Percentiles rank a stretch among this genome's conserved stretches.
These are phyloP conservation scores for Alosa sapidissima DNA, from an alignment of 2,797 vertebrate genomes.

Conservation along the genomic window DNA sequence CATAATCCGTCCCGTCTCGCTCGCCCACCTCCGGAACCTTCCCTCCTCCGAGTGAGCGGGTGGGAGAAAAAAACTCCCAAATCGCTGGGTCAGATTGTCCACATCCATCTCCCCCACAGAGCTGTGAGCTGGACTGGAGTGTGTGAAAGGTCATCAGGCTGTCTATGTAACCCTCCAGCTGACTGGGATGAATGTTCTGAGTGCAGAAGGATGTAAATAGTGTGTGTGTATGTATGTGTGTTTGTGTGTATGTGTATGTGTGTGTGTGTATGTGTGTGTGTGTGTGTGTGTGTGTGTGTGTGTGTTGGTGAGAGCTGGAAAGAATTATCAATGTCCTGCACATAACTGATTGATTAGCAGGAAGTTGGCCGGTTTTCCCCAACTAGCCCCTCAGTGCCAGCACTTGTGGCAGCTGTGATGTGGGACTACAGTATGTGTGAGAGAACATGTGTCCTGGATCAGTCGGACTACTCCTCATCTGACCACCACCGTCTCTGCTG, in stretches of 20 bases:
- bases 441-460: too few relatives aligned
- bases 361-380: not conserved
- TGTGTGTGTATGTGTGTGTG: not conserved
- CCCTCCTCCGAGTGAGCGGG: too few relatives aligned
- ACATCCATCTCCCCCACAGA: not conserved
- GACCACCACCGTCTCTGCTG: too few relatives aligned
- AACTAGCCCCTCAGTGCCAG: not conserved
- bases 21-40: not conserved
- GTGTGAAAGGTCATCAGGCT: slow-evolving; percentile 7
- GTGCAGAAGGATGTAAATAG: not conserved
- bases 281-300: not conserved
- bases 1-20: not conserved
- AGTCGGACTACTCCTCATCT: too few relatives aligned
- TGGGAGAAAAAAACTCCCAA: not conserved
- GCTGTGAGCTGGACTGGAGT: slow-evolving; percentile 1
- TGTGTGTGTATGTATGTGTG: not conserved
- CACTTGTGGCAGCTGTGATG: too few relatives aligned
- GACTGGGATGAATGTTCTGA: not conserved
- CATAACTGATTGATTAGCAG: not conserved
- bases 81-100: not conserved
- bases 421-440: too few relatives aligned
- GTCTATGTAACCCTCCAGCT: slow-evolving; percentile 26
- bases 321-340: not conserved
- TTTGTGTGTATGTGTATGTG: not conserved
- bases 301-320: not conserved